Base-by-base conservation (phyloP, 2,888 invertebrate species). In the Microctonus brassicae region DNA sequence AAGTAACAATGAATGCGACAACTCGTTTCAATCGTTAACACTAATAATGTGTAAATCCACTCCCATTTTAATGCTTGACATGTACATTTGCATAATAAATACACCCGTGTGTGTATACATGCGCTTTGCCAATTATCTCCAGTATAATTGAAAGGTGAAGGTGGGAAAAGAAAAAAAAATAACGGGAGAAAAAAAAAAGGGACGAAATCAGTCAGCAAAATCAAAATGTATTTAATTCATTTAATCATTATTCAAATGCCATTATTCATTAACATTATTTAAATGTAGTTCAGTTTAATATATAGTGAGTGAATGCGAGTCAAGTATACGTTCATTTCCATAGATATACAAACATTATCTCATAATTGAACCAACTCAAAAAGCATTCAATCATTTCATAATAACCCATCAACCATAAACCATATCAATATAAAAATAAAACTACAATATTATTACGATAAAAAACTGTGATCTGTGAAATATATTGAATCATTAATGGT, bases 321-420 rank as follows among this genome's bases (percentile, higher is more conserved):
- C 78, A 81, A 83, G 79, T 82, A 70, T 70, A 42, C 73, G 75
- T 74, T 79, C 61, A 61, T 36, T 70, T 24, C 13, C 22, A 39
- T 29, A 20, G 24, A 24, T 13, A n/a, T 52, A 53, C 62, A n/a
- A 29, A n/a, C 29, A 53, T 55, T 17, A 39, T 52, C 58, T 33
- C 60, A 17, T 55, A 69, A 42, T 73, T 64, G 80, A 82, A 80
- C 82, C 77, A 78, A 80, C 82, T 83, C 82, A 77, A 83, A 75
- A 81, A 70, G 82, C 77, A 83, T 83, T 83, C 80, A 69, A 63
- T 63, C n/a, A 62, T 55, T 55, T 13, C 0, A 39, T 52, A 22
- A 52, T 33, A 29, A 57, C 63, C 72, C 68, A 63, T 33, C 57
- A 63, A 33, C 63, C 33, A 10, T 57, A 58, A 26, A 61, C 55